Conservation (phyloP, 92 coral and sea anemone genomes). For the Bergia sp. region DNA sequence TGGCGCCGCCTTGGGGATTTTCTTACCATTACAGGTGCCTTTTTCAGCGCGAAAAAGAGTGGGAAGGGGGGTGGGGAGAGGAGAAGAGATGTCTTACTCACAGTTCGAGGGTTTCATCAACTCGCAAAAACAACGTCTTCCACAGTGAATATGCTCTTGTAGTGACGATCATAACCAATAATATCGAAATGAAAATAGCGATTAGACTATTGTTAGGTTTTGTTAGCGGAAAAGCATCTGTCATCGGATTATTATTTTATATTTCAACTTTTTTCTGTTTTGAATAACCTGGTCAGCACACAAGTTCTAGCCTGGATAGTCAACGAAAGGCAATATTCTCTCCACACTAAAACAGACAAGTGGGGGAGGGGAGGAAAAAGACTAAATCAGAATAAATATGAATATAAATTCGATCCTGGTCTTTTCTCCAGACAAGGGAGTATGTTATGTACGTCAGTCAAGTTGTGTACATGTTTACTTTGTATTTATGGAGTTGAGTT, state of each 20-base stretch:
- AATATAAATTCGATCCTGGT: too few relatives aligned
- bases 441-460: background rate
- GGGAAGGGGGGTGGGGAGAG: background rate
- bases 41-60: background rate
- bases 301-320: background rate
- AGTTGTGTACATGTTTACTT: background rate
- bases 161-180: background rate
- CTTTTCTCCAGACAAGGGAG: background rate
- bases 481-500: background rate
- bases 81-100: background rate
- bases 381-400: too few relatives aligned
- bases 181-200: background rate
- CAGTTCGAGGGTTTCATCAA: background rate
- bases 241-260: background rate
- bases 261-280: too few relatives aligned
- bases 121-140: background rate
- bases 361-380: background rate
- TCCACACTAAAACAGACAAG: background rate
- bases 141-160: background rate
- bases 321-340: background rate
- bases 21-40: background rate
- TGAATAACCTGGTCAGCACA: background rate
- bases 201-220: too few relatives aligned
- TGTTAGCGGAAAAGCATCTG: background rate
- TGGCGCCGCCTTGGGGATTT: conserved; percentile 12